phyloP scores from a whole-genome alignment of 2,797 vertebrate genomes.

The Rhinogobio ventralis region DNA sequence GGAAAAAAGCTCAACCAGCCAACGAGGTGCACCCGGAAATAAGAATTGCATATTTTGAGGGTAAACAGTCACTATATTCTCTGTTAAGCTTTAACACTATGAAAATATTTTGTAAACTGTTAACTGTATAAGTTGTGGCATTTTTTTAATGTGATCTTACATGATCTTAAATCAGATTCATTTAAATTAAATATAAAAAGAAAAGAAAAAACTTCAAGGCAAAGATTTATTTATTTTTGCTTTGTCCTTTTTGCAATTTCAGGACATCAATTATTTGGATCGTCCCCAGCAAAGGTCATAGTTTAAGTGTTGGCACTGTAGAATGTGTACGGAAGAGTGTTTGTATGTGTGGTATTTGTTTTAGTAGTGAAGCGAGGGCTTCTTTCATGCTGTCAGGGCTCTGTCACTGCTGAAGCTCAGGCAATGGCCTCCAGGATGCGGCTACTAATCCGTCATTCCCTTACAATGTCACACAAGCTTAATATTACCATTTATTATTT shows the following conservation, averaged over 20 bases:
- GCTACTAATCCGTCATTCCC: constrained; percentile 76
- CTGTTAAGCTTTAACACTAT: neutral
- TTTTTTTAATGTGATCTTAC: neutral
- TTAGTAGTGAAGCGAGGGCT: constrained; percentile 35
- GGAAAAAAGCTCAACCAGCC: neutral
- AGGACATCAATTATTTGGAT: constrained; percentile 19
- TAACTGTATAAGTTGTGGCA: neutral
- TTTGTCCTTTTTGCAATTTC: neutral
- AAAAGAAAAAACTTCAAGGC: neutral
- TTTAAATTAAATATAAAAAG: neutral
- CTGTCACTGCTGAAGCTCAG: constrained; percentile 21
- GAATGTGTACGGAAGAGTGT: constrained; percentile 19
- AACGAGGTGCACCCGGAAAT: neutral
- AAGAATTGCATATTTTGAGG: neutral
- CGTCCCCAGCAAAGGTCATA: constrained; percentile 29
- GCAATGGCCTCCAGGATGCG: constrained; percentile 43
- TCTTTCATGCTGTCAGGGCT: constrained; percentile 31
- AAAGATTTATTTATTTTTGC: neutral
- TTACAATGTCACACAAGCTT: constrained; percentile 85
- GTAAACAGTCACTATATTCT: neutral
- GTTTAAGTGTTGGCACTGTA: constrained; percentile 51
- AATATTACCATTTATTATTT: constrained; percentile 87
- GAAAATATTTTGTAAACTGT: neutral
- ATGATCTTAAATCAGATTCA: neutral
- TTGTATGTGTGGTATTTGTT: constrained; percentile 32